Conservation (phyloP, 2,888 invertebrate genomes). For the Catotricha subobsoleta region DNA sequence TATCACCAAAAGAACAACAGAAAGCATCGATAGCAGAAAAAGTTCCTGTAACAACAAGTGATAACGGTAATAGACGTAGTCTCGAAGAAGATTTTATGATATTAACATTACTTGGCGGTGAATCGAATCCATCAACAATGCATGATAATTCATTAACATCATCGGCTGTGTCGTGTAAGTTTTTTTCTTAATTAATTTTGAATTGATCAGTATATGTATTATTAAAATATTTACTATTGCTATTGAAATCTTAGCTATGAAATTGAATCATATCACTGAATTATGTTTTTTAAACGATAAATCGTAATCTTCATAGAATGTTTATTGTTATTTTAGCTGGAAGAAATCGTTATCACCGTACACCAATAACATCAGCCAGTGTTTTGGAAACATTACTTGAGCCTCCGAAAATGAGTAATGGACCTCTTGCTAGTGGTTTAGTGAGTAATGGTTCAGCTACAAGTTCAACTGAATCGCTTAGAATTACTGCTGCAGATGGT, state of each 20-base stretch:
- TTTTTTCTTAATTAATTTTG: too few species aligned
- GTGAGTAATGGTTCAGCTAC: background rate
- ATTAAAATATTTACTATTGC: too few species aligned
- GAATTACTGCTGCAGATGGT: background rate
- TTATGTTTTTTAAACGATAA: too few species aligned
- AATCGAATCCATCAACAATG: too few species aligned
- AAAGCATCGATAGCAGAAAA: background rate
- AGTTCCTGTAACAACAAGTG: too few species aligned
- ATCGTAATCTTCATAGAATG: too few species aligned
- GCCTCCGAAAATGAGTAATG: slow-evolving; percentile 13
- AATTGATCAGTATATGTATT: too few species aligned
- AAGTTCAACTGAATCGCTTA: slow-evolving; percentile 1
- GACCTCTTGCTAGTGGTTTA: background rate
- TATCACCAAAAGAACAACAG: slow-evolving; percentile 11
- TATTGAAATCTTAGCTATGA: too few species aligned
- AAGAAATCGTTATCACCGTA: slow-evolving; percentile 10
- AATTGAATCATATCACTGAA: too few species aligned
- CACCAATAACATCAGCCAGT: slow-evolving; percentile 13
- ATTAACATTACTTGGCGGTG: slow-evolving; percentile 35
- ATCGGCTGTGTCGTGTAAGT: too few species aligned
- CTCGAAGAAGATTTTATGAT: slow-evolving; percentile 40
- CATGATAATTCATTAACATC: too few species aligned
- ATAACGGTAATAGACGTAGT: slow-evolving; percentile 3
- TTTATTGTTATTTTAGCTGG: too few species aligned
- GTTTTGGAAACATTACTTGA: slow-evolving; percentile 15